Evolutionary conservation across 2,113 vertebrate genomes (phyloP).

Genomic region (Cynoglossus semilaevis): DNA sequence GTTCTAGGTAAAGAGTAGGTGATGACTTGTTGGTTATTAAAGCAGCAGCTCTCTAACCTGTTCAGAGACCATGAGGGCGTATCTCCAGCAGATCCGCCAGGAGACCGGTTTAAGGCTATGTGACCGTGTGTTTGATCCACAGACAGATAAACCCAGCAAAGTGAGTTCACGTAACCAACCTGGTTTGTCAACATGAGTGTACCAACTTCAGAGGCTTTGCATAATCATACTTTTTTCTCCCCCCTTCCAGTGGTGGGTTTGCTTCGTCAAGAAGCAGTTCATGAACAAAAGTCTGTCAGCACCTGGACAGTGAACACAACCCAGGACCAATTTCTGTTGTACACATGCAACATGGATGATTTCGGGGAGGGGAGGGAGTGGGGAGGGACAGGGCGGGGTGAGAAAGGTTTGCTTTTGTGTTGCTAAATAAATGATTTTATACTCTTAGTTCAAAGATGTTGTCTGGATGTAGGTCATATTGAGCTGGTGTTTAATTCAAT

Average conservation of each 20-base stretch:
- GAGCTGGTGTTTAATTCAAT: conserved; percentile 71
- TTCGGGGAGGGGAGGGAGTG: conserved; percentile 1
- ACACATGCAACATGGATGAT: conserved; percentile 35
- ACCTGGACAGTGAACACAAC: conserved; percentile 84
- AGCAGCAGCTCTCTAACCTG: neutral
- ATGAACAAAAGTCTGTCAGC: conserved; percentile 99
- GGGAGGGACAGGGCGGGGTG: neutral
- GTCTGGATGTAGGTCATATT: conserved; percentile 58
- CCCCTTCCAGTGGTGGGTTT: conserved; percentile 93
- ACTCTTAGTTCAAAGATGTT: conserved; percentile 52
- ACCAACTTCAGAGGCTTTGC: neutral
- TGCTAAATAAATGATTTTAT: conserved; percentile 64
- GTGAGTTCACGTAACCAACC: conserved; percentile 65
- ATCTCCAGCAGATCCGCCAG: conserved; percentile 96
- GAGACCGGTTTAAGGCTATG: conserved; percentile 94
- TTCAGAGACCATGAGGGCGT: conserved; percentile 93
- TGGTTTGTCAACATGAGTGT: neutral
- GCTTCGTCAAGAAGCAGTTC: conserved; percentile 98
- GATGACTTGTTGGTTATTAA: neutral
- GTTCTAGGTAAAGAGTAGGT: neutral
- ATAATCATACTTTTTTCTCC: neutral
- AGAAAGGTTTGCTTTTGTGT: conserved; percentile 30
- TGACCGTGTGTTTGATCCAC: conserved; percentile 95
- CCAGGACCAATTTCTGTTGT: conserved; percentile 33
- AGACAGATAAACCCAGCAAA: conserved; percentile 98